phyloP scores from a whole-genome alignment of 2,888 invertebrate genomes.

The Parasteatoda lunata region DNA sequence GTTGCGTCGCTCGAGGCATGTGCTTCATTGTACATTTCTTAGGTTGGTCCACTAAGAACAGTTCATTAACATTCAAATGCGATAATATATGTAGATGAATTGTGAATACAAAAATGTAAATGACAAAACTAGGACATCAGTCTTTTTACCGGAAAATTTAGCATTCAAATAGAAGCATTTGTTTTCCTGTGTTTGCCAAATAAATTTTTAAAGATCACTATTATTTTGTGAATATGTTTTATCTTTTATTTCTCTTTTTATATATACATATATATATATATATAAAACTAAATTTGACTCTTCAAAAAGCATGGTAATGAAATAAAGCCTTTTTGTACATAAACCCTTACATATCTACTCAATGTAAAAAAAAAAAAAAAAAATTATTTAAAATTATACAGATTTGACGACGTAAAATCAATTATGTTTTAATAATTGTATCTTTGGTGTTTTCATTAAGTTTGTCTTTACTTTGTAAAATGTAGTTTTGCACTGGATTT shows the following conservation, averaged over 20 bases:
- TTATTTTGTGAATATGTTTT: constrained; percentile 57
- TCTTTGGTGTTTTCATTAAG: constrained; percentile 30
- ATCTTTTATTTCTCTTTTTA: constrained; percentile 16
- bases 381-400: no score
- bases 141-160: constrained; percentile 49
- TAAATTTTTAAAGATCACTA: constrained; percentile 44
- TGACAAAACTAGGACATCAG: constrained; percentile 36
- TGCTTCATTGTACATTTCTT: constrained; percentile 54
- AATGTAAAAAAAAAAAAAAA: constrained; percentile 35
- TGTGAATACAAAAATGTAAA: constrained; percentile 63
- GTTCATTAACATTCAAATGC: constrained; percentile 38
- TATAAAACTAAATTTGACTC: no score
- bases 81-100: constrained; percentile 38
- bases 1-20: constrained; percentile 53
- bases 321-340: constrained; percentile 38
- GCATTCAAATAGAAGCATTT: constrained; percentile 33
- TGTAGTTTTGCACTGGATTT: constrained; percentile 19
- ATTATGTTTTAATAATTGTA: constrained; percentile 8
- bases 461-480: constrained; percentile 29
- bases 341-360: constrained; percentile 32
- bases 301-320: not conserved
- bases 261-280: no score
- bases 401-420: not conserved
- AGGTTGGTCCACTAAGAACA: constrained; percentile 38
- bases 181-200: constrained; percentile 39